Base-by-base conservation (phyloP, 2,797 vertebrate genomes). In the Graptemys geographica region DNA sequence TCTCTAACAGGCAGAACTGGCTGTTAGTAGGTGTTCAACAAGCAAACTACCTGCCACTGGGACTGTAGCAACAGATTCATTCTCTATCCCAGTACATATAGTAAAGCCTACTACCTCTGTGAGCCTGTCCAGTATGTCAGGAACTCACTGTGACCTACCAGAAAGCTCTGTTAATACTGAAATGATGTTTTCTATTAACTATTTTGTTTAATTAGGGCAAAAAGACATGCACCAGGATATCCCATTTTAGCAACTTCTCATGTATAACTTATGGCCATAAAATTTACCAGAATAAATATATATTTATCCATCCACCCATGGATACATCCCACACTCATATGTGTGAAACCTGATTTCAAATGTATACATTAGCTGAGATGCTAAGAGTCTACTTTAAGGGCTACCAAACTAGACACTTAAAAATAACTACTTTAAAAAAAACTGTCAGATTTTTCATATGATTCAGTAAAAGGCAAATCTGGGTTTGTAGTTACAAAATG, bases 11-110 rank as follows among this genome's bases (percentile, higher is more conserved):
- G 37, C 69, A 41, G 37, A 72, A 72, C 97, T 96, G 96, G 97
- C 97, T 96, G 94, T 95, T 91, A 94, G 90, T 89, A 96, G 95
- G 74, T 95, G 95, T 97, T 89, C 95, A 96, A 97, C 87, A 95
- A 96, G 96, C 95, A 96, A 94, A 97, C 96, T 96, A 96, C 94
- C 44, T 78, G 41, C 96, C 97, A 96, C 96, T 96, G 95, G 95
- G 92, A 84, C 0, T 0, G 94, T 95, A 96, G 90, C 13, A 0
- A 94, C 80, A 96, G 87, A 91, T 96, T 90, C 87, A 83, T 91
- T 84, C 95, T 92, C 89, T 65, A 85, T 84, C 57, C 74, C 74
- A 49, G 69, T 41, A 9, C 37, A 72, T 72, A 41, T 41, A 21
- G 5, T 89, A 79, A 56, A 65, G 83, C 41, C 47, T 86, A 9